phyloP scores from a whole-genome alignment of 2,113 vertebrate genomes.

The Antechinus stuartii region DNA sequence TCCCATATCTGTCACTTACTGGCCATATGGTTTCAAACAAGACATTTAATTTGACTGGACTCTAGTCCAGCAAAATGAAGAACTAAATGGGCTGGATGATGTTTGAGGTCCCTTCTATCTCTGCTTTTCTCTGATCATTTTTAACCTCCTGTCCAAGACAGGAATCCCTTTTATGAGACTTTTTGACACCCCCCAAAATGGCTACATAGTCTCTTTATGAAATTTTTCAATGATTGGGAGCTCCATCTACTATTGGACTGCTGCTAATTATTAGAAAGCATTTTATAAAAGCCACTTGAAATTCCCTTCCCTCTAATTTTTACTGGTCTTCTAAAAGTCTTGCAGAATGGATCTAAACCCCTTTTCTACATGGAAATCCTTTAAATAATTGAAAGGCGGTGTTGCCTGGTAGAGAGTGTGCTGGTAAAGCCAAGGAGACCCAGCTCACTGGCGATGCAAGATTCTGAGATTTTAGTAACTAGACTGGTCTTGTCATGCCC shows the following conservation, averaged over 20 bases:
- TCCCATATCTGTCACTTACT: background rate
- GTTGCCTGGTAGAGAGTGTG: background rate
- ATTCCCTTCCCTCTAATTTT: background rate
- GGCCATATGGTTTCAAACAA: background rate
- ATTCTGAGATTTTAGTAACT: background rate
- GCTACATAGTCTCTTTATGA: background rate
- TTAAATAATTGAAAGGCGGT: background rate
- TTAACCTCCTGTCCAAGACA: background rate
- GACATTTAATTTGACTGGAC: background rate
- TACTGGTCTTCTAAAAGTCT: background rate
- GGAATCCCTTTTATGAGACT: background rate
- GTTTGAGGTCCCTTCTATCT: background rate
- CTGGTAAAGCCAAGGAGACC: background rate
- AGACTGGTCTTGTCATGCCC: background rate
- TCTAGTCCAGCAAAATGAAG: background rate
- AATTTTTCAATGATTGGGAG: background rate
- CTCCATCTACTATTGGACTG: background rate
- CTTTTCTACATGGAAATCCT: background rate
- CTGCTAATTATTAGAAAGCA: background rate
- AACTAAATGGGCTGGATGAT: background rate
- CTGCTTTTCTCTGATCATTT: background rate
- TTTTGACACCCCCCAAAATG: background rate
- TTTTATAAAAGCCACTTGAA: background rate
- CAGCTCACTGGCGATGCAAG: background rate
- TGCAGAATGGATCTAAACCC: background rate